phyloP scores from a whole-genome alignment of 2,888 invertebrate species.

The Subacronicta megacephala region DNA sequence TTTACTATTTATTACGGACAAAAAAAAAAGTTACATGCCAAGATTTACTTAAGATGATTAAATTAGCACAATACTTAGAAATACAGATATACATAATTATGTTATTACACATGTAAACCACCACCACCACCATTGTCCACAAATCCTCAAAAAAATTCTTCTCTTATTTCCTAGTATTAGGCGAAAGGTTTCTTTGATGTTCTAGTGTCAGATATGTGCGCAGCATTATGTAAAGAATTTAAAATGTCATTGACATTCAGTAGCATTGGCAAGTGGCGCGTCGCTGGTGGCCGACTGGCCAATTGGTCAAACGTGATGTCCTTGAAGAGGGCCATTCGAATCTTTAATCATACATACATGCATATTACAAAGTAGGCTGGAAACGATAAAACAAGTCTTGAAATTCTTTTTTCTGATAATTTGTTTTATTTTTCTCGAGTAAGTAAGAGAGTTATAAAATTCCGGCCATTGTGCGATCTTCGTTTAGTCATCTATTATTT shows the following conservation, averaged over 20 bases:
- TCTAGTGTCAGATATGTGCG: constrained; percentile 42
- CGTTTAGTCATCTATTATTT: too few relatives aligned
- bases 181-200: constrained; percentile 16
- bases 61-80: too few relatives aligned
- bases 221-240: constrained; percentile 64
- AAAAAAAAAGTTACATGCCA: too few relatives aligned
- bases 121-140: too few relatives aligned
- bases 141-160: too few relatives aligned
- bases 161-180: constrained; percentile 12
- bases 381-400: constrained; percentile 42
- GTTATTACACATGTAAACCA: too few relatives aligned
- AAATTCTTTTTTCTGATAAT: constrained; percentile 30
- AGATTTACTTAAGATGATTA: too few relatives aligned
- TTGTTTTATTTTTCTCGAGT: constrained; percentile 5
- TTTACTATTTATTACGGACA: too few relatives aligned
- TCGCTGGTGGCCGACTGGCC: constrained; percentile 65
- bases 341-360: constrained; percentile 54
- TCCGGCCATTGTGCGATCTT: background rate
- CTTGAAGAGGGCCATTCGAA: constrained; percentile 66
- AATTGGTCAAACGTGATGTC: constrained; percentile 69
- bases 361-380: constrained; percentile 39
- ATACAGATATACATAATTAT: too few relatives aligned
- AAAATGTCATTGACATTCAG: constrained; percentile 73
- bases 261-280: constrained; percentile 57
- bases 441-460: constrained; percentile 2